These are phyloP conservation scores for Torymus aiolomorphi DNA, from an alignment of 2,888 invertebrate genomes.

Conservation along the genomic window DNA sequence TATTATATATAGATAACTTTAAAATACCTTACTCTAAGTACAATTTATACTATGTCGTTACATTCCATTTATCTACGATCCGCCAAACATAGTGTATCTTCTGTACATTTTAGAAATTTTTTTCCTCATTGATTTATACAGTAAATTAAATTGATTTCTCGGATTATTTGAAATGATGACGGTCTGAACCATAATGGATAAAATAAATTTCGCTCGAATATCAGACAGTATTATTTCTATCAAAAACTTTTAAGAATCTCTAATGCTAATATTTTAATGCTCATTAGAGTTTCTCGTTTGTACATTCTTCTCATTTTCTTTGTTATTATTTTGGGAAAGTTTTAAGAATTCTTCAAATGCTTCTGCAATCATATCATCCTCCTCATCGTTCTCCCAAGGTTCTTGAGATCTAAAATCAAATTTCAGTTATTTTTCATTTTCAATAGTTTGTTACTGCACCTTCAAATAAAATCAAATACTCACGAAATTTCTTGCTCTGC, in stretches of 20 bases:
- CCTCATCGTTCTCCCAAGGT: conserved; percentile 63
- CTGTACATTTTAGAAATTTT: conserved; percentile 51
- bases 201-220: conserved; percentile 39
- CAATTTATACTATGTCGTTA: conserved; percentile 47
- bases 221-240: conserved; percentile 46
- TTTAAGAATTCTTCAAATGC: conserved; percentile 72
- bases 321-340: conserved; percentile 63
- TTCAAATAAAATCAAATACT: conserved; percentile 26
- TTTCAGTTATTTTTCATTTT: conserved; percentile 4
- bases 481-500: conserved; percentile 47
- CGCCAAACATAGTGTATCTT: conserved; percentile 41
- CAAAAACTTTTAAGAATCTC: conserved; percentile 18
- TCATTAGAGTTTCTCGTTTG: conserved; percentile 51
- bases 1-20: conserved; percentile 43
- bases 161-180: conserved; percentile 27
- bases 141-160: conserved; percentile 23
- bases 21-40: conserved; percentile 56
- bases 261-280: conserved; percentile 21
- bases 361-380: conserved; percentile 69
- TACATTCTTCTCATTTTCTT: conserved; percentile 54
- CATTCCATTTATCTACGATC: conserved; percentile 47
- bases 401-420: conserved; percentile 48
- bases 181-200: conserved; percentile 18
- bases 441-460: background rate
- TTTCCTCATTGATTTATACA: conserved; percentile 48